Percentiles rank a stretch among this genome's conserved stretches.
phyloP scores from a whole-genome alignment of 2,113 vertebrate species.

The Sturnus vulgaris region DNA sequence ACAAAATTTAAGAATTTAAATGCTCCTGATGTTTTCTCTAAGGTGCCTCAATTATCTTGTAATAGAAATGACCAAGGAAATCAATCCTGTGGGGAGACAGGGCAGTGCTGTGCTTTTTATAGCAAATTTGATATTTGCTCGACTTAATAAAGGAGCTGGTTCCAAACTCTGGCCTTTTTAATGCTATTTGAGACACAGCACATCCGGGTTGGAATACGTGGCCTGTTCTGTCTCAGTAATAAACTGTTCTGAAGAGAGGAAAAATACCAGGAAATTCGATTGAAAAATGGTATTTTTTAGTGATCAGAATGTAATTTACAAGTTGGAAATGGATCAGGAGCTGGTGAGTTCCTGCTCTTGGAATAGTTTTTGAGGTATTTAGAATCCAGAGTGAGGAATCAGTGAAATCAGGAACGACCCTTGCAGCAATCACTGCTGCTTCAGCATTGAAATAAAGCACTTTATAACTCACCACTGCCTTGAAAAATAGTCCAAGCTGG shows the following conservation, averaged over 20 bases:
- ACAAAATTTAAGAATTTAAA: not conserved
- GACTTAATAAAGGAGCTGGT: not conserved
- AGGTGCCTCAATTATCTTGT: not conserved
- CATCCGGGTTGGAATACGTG: not conserved
- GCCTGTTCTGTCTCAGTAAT: not conserved
- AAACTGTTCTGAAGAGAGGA: not conserved
- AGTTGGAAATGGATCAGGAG: not conserved
- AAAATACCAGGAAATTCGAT: not conserved
- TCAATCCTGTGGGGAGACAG: not conserved
- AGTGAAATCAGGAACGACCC: not conserved
- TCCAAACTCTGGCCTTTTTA: not conserved
- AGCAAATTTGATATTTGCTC: constrained; percentile 5
- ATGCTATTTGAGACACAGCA: constrained; percentile 25
- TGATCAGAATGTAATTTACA: not conserved
- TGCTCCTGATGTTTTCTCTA: not conserved
- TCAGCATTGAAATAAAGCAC: not conserved
- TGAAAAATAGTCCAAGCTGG: not conserved
- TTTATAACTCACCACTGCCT: not conserved
- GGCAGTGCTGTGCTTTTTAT: not conserved
- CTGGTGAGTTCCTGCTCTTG: not conserved
- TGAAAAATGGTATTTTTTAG: not conserved
- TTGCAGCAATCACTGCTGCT: not conserved
- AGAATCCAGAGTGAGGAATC: not conserved
- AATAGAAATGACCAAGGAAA: not conserved
- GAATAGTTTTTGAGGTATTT: not conserved